These are phyloP conservation scores for Colossoma macropomum DNA, from an alignment of 2,113 vertebrate species.

Conservation along the genomic window DNA sequence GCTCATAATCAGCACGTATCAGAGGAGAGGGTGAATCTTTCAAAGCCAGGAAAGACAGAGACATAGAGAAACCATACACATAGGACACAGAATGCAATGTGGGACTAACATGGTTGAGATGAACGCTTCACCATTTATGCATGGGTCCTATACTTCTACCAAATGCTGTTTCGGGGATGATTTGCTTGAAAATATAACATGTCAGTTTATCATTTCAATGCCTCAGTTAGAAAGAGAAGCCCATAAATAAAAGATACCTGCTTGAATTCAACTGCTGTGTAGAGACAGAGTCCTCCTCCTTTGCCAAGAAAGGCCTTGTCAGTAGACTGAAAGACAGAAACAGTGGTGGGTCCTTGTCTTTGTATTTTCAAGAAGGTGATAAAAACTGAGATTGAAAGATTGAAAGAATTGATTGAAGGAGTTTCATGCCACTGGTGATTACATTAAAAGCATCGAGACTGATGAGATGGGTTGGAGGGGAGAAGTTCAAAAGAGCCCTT, in stretches of 20 bases:
- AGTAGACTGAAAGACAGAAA: conserved; percentile 70
- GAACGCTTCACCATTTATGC: not conserved
- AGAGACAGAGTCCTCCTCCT: conserved; percentile 67
- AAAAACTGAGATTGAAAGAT: not conserved
- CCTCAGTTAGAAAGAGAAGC: conserved; percentile 16
- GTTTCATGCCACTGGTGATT: not conserved
- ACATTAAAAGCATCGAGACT: not conserved
- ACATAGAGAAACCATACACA: not conserved
- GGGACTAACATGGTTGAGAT: not conserved
- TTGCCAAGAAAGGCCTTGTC: conserved; percentile 64
- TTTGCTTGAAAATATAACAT: not conserved
- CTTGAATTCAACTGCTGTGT: conserved; percentile 69
- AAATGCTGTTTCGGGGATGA: not conserved
- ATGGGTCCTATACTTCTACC: not conserved
- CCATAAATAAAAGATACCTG: conserved; percentile 61
- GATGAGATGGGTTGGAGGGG: not conserved
- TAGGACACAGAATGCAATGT: too few species aligned
- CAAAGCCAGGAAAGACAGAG: not conserved
- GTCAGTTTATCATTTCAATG: not conserved
- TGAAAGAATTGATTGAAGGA: conserved; percentile 26
- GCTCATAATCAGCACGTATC: not conserved
- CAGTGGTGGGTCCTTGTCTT: conserved; percentile 42
- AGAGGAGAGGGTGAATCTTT: not conserved
- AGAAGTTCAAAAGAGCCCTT: not conserved
- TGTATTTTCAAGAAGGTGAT: conserved; percentile 40